A percentile compares a stretch with the other conserved stretches of the same genome.
These are phyloP conservation scores for Tachina lurida DNA, from an alignment of 2,888 invertebrate genomes.

Conservation along the genomic window DNA sequence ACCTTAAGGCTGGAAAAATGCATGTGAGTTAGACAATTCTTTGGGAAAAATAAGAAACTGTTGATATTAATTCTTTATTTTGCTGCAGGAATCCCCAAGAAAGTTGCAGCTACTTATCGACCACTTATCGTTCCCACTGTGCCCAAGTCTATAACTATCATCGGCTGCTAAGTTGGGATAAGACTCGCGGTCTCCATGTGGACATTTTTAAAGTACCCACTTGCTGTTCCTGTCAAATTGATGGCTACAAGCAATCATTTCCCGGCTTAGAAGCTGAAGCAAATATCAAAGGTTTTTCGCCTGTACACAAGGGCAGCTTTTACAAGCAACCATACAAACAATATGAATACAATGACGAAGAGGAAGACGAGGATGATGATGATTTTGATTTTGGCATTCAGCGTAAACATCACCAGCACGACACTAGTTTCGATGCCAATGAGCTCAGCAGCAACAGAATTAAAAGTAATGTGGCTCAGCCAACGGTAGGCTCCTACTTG, in stretches of 20 bases:
- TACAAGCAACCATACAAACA: constrained; percentile 78
- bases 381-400: constrained; percentile 72
- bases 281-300: constrained; percentile 76
- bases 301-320: constrained; percentile 72
- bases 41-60: background rate
- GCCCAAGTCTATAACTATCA: constrained; percentile 93
- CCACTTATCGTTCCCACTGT: constrained; percentile 91
- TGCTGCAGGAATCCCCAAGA: constrained; percentile 88
- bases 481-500: constrained; percentile 80
- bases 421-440: constrained; percentile 74
- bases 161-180: constrained; percentile 91
- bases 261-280: constrained; percentile 83
- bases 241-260: constrained; percentile 88
- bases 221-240: constrained; percentile 92
- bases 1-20: constrained; percentile 92
- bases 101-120: constrained; percentile 90
- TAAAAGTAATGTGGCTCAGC: constrained; percentile 75
- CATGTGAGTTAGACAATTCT: constrained; percentile 83
- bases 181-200: constrained; percentile 90
- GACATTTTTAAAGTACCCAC: constrained; percentile 93
- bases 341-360: constrained; percentile 78
- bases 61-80: constrained; percentile 41
- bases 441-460: constrained; percentile 78
- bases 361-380: constrained; percentile 77
- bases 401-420: constrained; percentile 70